Base-by-base conservation (phyloP, 2,888 invertebrate species). In the Apotomis capreana region DNA sequence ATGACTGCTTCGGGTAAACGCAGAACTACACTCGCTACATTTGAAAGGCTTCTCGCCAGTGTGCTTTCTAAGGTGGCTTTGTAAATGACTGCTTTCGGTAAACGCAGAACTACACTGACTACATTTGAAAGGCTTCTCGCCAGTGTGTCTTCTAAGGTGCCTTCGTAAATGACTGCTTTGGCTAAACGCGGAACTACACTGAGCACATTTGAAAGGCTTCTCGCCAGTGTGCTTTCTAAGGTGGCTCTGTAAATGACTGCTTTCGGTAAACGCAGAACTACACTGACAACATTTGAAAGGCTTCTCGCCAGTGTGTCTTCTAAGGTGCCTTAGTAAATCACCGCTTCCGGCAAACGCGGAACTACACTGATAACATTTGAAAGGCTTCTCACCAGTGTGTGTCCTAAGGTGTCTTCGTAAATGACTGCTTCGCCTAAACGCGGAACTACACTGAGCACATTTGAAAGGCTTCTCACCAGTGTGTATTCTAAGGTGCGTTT, bases 141-240 rank as follows among this genome's bases (percentile, higher is more conserved):
- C 57, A 12, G 57, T 36, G 57, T 57, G 57, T 57, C 5, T 57
- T 9, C 36, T 26, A 13, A 12, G 57, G 26, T 57, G 60, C 5
- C 6, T 12, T 40, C 8, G 10, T 64, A 64, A 64, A 54, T 3
- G 0, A 54, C 54, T 3, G 12, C 40, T 40, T 15, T 3, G 3
- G 12, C 5, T 6, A 64, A 64, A 64, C 9, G 54, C 54, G 3
- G 63, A 40, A 8, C 10, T 44, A 40, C 63, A 64, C 63, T 64
- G 63, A 8, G 0, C 26, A 62, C 61, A 62, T 51, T 62, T 64
- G 40, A 15, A 64, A 3, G 54, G 63, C 13, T 44, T 54, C 0
- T 64, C 63, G 5, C 63, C 63, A 13, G 63, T 44, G 54, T 64
- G 63, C 44, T 3, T 54, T 40, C 54, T 26, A 26, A 26, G 26